Conservation (phyloP, 2,113 vertebrate species). For the Megatriorchis doriae region DNA sequence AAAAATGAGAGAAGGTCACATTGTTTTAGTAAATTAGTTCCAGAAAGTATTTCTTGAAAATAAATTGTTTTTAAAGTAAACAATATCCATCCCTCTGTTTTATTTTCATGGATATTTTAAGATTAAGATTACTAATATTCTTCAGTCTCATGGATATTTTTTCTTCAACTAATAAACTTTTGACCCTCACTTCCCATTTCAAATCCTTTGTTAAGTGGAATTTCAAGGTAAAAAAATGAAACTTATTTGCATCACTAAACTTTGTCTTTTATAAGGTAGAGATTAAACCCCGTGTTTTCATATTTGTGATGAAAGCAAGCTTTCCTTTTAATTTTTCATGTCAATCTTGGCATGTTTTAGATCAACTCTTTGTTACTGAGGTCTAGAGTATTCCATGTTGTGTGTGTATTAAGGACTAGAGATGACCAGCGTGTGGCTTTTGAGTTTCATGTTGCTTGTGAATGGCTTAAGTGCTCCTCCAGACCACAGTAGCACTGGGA, state of each 20-base stretch:
- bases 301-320: not conserved
- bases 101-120: not conserved
- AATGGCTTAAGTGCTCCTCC: not conserved
- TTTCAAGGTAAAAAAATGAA: not conserved
- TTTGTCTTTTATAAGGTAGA: not conserved
- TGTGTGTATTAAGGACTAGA: not conserved
- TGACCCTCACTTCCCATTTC: not conserved
- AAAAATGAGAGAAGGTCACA: not conserved
- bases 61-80: not conserved
- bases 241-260: not conserved
- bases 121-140: not conserved
- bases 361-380: not conserved
- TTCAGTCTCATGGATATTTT: not conserved
- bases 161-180: not conserved
- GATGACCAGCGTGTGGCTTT: not conserved
- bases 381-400: not conserved
- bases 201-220: not conserved
- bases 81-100: not conserved
- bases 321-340: not conserved
- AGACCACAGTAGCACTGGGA: not conserved
- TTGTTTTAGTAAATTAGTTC: conserved; percentile 25
- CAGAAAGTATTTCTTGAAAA: conserved; percentile 33
- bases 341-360: not conserved
- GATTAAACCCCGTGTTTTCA: not conserved
- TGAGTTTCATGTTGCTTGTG: not conserved